A percentile compares a stretch with the other conserved stretches of the same genome.
Conservation (phyloP, 1,140 invertebrate genomes). For the Euschistus heros region DNA sequence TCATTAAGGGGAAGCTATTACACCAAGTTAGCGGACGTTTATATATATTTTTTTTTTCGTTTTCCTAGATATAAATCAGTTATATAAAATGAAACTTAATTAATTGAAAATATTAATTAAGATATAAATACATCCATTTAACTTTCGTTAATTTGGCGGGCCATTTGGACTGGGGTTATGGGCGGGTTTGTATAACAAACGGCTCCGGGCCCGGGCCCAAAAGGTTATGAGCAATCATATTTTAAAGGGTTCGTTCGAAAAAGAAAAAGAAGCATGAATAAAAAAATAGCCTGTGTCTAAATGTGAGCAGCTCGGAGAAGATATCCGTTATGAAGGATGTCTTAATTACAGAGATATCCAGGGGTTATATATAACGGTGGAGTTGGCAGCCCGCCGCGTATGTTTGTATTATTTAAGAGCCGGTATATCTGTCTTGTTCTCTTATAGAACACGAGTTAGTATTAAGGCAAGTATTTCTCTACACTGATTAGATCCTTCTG, state of each 20-base stretch:
- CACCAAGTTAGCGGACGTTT: too few species aligned
- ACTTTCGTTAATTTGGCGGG: constrained; percentile 8
- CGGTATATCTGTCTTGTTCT: too few species aligned
- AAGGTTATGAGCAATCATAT: constrained; percentile 2
- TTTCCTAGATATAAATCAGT: background rate
- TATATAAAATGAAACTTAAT: background rate
- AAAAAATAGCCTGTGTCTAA: background rate
- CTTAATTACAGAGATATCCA: background rate
- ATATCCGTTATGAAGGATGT: constrained; percentile 7
- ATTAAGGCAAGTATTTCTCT: too few species aligned
- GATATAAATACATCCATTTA: background rate
- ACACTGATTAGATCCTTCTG: too few species aligned
- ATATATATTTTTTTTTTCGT: background rate
- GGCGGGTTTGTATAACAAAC: background rate
- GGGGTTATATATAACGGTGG: background rate
- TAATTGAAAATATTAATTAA: constrained; percentile 7
- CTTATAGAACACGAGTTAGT: too few species aligned
- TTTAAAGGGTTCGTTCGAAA: background rate
- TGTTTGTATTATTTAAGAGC: too few species aligned
- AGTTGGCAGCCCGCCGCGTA: background rate
- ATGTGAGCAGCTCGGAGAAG: background rate
- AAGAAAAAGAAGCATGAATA: too few species aligned
- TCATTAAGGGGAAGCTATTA: too few species aligned
- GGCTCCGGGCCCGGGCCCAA: background rate
- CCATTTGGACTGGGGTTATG: background rate